Percentiles rank a stretch among this genome's conserved stretches.
Evolutionary conservation across 2,113 vertebrate species (phyloP).

Genomic region (rat (Rattus norvegicus)): GRCr8 NC_086021.1:185820001-185820500

Average conservation of each 20-base stretch:
- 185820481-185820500: constrained; percentile 22
- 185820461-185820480: constrained; percentile 16
- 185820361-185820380: constrained; percentile 32
- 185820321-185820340: constrained; percentile 69
- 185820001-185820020: background rate
- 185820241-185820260: constrained; percentile 67
- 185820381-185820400: constrained; percentile 48
- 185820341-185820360: constrained; percentile 28
- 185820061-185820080: background rate
- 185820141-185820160: background rate
- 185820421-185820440: constrained; percentile 51
- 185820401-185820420: constrained; percentile 62
- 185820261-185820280: constrained; percentile 39
- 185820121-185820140: constrained; percentile 5
- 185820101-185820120: constrained; percentile 2
- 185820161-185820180: constrained; percentile 39
- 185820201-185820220: background rate
- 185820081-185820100: background rate
- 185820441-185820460: constrained; percentile 70
- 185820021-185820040: constrained; percentile 4
- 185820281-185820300: constrained; percentile 54
- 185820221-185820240: background rate
- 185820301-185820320: constrained; percentile 65
- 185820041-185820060: background rate
- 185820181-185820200: constrained; percentile 18